Evolutionary conservation across 2,113 vertebrate genomes (phyloP), one percentile per base, ranked within the genome.

Genomic region (Pseudolaguvia tuberculata): DNA sequence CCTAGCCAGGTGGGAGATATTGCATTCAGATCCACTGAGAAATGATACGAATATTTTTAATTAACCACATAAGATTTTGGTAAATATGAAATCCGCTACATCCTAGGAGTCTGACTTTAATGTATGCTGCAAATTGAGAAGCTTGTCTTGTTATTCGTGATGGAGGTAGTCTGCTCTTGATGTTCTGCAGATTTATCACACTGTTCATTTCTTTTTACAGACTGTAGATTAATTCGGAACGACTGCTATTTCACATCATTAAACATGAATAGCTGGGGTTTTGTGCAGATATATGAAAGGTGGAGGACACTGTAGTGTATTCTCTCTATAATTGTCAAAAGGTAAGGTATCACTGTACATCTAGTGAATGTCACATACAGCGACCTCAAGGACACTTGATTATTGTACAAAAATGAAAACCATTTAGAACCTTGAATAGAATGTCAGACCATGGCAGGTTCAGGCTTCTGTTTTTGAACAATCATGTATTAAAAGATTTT

Each of bases 51-150:
- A 76, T 8, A 75, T 73, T 79, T 72, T 78, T 57, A 80, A 82
- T 82, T 82, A 82, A 72, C 72, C 70, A 25, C 45, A 56, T 70
- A 70, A 79, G 73, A 70, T 73, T 76, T 74, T 53, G 61, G 70
- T 76, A 76, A 78, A 80, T 80, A 78, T 58, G 29, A 69, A 72
- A 78, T 75, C 47, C 5, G 50, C 39, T 47, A 55, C 25, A 47
- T 68, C 47, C 20, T 47, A 47, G 50, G 65, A 51, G 47, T 67
- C 65, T 3, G 70, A 77, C 78, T 79, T 25, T 53, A 76, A 73
- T 76, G 63, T 35, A 73, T 48, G 42, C n/a, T 66, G 65, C 53
- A n/a, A 62, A 67, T 45, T 50, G 48, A 55, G 45, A 45, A 31
- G 23, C 23, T 73, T 73, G 73, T 45, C 56, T 53, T 77, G 21